phyloP scores from a whole-genome alignment of 1,140 invertebrate genomes.

The Drosophila rufa region DNA sequence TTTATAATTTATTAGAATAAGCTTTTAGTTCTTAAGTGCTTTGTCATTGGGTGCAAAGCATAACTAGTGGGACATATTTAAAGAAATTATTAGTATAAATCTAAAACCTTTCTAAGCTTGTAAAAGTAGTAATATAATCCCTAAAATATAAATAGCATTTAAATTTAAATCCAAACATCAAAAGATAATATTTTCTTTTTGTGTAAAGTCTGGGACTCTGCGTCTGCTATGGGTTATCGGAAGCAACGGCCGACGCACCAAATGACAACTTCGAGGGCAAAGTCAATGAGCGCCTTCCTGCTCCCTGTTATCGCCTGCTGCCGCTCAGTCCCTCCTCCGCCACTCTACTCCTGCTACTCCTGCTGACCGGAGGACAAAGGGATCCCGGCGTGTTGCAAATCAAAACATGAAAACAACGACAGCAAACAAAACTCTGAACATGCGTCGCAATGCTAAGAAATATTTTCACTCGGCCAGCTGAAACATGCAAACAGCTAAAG shows the following conservation, averaged over 20 bases:
- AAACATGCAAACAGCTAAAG: conserved; percentile 68
- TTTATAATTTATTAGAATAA: too few species aligned
- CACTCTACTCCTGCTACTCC: conserved; percentile 16
- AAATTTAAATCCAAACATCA: too few species aligned
- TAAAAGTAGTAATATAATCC: not conserved
- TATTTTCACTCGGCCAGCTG: conserved; percentile 56
- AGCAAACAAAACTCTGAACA: conserved; percentile 79
- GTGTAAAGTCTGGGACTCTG: too few species aligned
- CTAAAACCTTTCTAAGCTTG: too few species aligned
- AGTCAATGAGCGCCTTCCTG: conserved; percentile 79
- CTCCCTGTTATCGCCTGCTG: conserved; percentile 71
- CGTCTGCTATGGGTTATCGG: conserved; percentile 44
- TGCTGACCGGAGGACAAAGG: conserved; percentile 65
- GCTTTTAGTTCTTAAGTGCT: too few species aligned
- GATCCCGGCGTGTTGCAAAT: conserved; percentile 78
- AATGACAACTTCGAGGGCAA: conserved; percentile 80
- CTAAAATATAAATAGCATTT: too few species aligned
- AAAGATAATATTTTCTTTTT: too few species aligned
- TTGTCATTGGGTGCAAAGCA: too few species aligned
- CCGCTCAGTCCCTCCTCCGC: conserved; percentile 22
- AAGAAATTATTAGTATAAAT: too few species aligned
- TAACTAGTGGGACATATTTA: too few species aligned
- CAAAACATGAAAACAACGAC: conserved; percentile 77
- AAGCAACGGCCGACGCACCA: conserved; percentile 57
- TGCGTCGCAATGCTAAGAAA: conserved; percentile 74